A percentile compares a stretch with the other conserved stretches of the same genome.
phyloP scores from a whole-genome alignment of 2,113 vertebrate species.

The Bufo bufo region DNA sequence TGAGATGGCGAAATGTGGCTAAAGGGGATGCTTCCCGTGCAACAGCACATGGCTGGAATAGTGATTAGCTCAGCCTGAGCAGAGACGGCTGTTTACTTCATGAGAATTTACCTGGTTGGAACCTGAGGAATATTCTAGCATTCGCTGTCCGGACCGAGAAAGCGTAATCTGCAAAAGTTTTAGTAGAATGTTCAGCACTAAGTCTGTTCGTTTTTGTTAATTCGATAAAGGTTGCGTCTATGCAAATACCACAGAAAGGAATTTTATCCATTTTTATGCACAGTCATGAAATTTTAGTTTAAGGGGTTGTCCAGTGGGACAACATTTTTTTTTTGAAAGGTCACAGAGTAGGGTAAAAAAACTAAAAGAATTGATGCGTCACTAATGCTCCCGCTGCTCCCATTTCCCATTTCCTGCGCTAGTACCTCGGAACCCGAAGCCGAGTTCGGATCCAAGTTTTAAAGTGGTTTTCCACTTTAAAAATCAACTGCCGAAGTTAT shows the following conservation, averaged over 20 bases:
- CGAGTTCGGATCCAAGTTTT: too few species aligned
- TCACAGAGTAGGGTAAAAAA: too few species aligned
- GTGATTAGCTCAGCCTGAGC: constrained; percentile 51
- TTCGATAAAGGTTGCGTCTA: background rate
- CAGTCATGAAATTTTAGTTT: too few species aligned
- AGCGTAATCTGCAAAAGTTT: background rate
- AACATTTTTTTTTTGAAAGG: too few species aligned
- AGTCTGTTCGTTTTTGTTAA: background rate
- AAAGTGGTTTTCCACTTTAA: too few species aligned
- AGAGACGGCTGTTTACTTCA: background rate
- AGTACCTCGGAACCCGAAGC: too few species aligned
- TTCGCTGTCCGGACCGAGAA: background rate
- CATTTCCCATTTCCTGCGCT: too few species aligned
- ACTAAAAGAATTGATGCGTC: too few species aligned
- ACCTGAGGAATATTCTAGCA: constrained; percentile 25
- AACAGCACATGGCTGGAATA: constrained; percentile 14
- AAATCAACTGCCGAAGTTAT: too few species aligned
- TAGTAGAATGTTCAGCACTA: background rate
- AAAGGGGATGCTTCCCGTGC: constrained; percentile 26
- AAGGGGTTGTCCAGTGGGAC: too few species aligned
- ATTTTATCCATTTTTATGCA: background rate
- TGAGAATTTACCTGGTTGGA: constrained; percentile 4
- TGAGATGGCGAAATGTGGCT: constrained; percentile 20
- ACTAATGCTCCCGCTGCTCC: too few species aligned
- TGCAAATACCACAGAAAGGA: background rate